Conservation (phyloP, 2,888 invertebrate genomes). For the Eulithis testata region DNA sequence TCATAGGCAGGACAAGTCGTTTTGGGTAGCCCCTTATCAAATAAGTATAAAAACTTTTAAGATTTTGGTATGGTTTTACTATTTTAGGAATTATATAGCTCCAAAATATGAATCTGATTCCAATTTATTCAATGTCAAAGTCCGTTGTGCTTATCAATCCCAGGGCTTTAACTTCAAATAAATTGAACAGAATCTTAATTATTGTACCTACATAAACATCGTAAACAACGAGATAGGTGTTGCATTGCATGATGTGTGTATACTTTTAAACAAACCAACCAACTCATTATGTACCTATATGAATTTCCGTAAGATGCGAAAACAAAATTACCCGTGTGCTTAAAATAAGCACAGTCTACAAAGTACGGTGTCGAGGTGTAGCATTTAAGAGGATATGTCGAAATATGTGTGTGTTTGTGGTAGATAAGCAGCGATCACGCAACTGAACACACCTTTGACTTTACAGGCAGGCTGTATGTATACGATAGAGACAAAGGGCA, state of each 20-base stretch:
- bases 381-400: slow-evolving; percentile 64
- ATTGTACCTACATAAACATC: slow-evolving; percentile 38
- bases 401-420: slow-evolving; percentile 59
- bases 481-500: slow-evolving; percentile 31
- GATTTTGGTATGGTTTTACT: slow-evolving; percentile 1
- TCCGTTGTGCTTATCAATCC: slow-evolving; percentile 38
- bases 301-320: slow-evolving; percentile 31
- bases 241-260: slow-evolving; percentile 39
- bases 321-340: slow-evolving; percentile 26
- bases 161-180: slow-evolving; percentile 45
- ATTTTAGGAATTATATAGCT: not conserved
- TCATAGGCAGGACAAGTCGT: not conserved
- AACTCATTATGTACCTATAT: slow-evolving; percentile 19
- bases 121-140: slow-evolving; percentile 42
- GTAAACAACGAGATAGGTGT: slow-evolving; percentile 41
- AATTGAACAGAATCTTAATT: slow-evolving; percentile 36
- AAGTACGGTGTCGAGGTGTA: slow-evolving; percentile 36
- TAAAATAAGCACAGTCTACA: slow-evolving; percentile 42
- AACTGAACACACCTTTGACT: slow-evolving; percentile 48
- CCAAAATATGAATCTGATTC: slow-evolving; percentile 18
- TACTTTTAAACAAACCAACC: slow-evolving; percentile 37
- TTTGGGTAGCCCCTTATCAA: not conserved
- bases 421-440: slow-evolving; percentile 60
- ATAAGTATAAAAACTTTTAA: not conserved
- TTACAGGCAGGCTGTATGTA: slow-evolving; percentile 35